Conservation (phyloP, 2,797 vertebrate genomes). For the Myripristis jacobus region DNA sequence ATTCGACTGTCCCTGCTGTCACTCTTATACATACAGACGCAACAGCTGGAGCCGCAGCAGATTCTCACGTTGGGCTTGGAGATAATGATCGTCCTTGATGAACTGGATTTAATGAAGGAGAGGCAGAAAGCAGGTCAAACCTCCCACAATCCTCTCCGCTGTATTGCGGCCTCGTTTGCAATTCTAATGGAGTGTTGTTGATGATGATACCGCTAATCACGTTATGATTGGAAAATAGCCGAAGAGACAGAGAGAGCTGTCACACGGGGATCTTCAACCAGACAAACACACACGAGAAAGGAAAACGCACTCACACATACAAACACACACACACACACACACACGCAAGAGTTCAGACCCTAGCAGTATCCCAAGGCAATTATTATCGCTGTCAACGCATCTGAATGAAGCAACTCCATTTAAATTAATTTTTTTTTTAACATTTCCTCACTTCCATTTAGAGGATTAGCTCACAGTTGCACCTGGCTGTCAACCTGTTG, state of each 20-base stretch:
- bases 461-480: background rate
- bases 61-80: slow-evolving; percentile 37
- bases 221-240: slow-evolving; percentile 56
- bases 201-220: slow-evolving; percentile 66
- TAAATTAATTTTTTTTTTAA: slow-evolving; percentile 17
- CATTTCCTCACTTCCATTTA: slow-evolving; percentile 4
- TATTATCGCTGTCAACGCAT: background rate
- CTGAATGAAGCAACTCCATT: slow-evolving; percentile 9
- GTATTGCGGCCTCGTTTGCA: slow-evolving; percentile 73
- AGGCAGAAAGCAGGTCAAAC: slow-evolving; percentile 70
- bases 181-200: slow-evolving; percentile 69
- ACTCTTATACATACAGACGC: slow-evolving; percentile 28
- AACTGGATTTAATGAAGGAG: slow-evolving; percentile 58
- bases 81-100: slow-evolving; percentile 25
- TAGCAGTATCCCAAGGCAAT: slow-evolving; percentile 9
- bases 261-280: slow-evolving; percentile 44
- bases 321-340: slow-evolving; percentile 6
- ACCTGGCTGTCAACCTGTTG: slow-evolving; percentile 46
- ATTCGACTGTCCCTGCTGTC: slow-evolving; percentile 34
- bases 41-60: slow-evolving; percentile 52
- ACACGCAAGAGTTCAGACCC: slow-evolving; percentile 17
- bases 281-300: slow-evolving; percentile 23
- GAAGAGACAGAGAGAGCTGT: slow-evolving; percentile 31
- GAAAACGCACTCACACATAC: no score
- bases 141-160: slow-evolving; percentile 63